Base-by-base conservation (phyloP, 1,140 invertebrate species). In the Planococcus citri region DNA sequence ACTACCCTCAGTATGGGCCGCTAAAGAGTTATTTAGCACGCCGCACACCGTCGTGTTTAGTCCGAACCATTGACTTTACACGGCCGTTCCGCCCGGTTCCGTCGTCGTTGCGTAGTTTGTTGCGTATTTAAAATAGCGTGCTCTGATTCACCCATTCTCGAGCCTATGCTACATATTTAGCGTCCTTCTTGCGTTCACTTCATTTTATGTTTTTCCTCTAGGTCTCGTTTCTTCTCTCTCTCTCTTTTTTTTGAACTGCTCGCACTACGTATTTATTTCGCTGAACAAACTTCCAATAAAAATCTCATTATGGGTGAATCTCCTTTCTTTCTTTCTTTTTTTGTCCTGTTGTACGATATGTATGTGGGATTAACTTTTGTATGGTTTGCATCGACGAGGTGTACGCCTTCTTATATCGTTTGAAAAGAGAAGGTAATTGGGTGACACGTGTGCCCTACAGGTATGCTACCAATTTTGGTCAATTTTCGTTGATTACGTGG, bases 21-120 rank as follows among this genome's bases (percentile, higher is more conserved):
- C 60, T 64, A 64, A 64, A 64, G 60, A 64, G 60, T 64, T 64
- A 64, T 64, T 64, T 64, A 64, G 60, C 60, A 27, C 60, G 60
- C 60, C 60, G 25, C 60, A n/a, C n/a, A 27, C 22, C 60, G 60
- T 22, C 60, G 10, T 64, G 60, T 64, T 64, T 64, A 64, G 60
- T 64, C 60, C 60, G 60, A 64, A 27, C 60, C 60, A 64, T 64
- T 64, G 60, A 64, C 60, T 64, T 64, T 64, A 51, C 41, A 51
- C 12, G 41, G 41, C 41, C 41, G 41, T 51, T 51, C 41, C 41
- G 41, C 17, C n/a, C 41, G 6, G 41, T 51, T 51, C 41, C 41
- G 41, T 51, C n/a, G 41, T 51, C 41, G 29, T 33, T 12, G 29
- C 12, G 29, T 12, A 6, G 3, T 3, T 33, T 33, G 29, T 33